Conservation (phyloP, 1,140 invertebrate genomes). For the Atta cephalotes region DNA sequence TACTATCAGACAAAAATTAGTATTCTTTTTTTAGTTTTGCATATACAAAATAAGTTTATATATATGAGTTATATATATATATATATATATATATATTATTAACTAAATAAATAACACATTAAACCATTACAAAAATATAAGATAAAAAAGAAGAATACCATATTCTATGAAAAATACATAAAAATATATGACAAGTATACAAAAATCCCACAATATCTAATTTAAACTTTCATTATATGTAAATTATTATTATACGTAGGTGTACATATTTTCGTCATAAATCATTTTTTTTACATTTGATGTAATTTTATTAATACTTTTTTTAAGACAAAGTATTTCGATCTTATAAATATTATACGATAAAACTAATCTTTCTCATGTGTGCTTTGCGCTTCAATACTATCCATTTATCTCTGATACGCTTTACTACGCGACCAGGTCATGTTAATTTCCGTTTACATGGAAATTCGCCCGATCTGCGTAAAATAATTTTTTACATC, state of each 20-base stretch:
- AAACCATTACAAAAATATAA: not conserved
- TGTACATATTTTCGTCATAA: not conserved
- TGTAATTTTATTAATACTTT: not conserved
- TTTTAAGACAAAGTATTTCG: not conserved
- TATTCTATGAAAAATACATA: no score
- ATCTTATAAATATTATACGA: not conserved
- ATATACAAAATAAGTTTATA: no score
- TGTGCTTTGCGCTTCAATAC: not conserved
- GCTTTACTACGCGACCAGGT: not conserved
- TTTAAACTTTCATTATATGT: no score
- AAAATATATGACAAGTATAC: not conserved
- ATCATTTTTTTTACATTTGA: not conserved
- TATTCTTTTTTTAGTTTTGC: no score
- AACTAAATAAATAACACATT: not conserved
- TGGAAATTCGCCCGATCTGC: not conserved
- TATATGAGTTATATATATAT: no score
- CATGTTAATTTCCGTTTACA: conserved; percentile 26
- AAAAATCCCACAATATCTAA: not conserved
- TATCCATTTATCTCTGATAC: conserved; percentile 6
- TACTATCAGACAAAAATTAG: no score
- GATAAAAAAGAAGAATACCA: not conserved
- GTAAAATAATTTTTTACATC: conserved; percentile 50
- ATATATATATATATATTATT: no score
- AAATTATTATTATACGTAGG: not conserved
- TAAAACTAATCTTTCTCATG: not conserved